These are phyloP conservation scores for Forpus xanthops DNA, from an alignment of 2,797 vertebrate genomes.

Conservation along the genomic window DNA sequence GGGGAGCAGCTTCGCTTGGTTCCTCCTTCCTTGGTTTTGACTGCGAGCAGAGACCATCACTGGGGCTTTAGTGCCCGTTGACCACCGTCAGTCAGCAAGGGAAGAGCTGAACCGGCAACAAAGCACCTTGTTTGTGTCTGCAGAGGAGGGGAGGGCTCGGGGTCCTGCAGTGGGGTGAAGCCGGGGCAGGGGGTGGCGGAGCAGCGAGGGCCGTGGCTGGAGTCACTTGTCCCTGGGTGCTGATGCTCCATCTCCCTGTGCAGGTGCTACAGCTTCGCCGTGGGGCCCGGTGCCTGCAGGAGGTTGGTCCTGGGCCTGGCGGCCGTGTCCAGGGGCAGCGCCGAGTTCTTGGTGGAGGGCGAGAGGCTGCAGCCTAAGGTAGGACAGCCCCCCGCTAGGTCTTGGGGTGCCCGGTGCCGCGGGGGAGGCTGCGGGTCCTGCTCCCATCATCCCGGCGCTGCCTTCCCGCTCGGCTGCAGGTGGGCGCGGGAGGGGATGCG, in stretches of 20 bases:
- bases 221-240: not conserved
- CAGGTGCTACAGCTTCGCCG: conserved; percentile 93
- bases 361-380: conserved; percentile 95
- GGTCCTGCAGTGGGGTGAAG: not conserved
- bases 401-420: accelerated
- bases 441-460: not conserved
- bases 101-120: not conserved
- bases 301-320: conserved; percentile 88
- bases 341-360: conserved; percentile 88
- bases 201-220: accelerated
- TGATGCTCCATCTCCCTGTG: not conserved
- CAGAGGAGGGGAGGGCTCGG: not conserved
- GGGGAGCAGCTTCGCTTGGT: not conserved
- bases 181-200: not conserved
- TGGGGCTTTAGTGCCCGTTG: not conserved
- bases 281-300: conserved; percentile 86
- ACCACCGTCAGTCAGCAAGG: not conserved
- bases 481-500: not conserved
- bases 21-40: not conserved
- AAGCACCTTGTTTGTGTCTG: not conserved
- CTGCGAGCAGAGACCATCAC: not conserved
- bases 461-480: not conserved
- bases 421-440: not conserved
- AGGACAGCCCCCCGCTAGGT: not conserved
- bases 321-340: conserved; percentile 85